phyloP scores from a whole-genome alignment of 1,140 invertebrate genomes.

The Anoplophora glabripennis region DNA sequence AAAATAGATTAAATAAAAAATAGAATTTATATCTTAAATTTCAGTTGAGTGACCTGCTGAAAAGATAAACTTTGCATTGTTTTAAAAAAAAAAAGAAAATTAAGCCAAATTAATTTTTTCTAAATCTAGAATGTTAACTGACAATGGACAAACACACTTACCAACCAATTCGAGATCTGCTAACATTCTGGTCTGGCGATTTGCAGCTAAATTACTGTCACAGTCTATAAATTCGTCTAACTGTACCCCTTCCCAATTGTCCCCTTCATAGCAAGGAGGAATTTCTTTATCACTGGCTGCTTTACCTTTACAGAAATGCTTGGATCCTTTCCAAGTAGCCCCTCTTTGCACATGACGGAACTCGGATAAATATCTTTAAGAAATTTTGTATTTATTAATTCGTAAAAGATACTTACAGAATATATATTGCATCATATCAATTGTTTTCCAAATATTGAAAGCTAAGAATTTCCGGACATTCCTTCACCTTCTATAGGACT shows the following conservation, averaged over 20 bases:
- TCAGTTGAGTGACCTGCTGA: no score
- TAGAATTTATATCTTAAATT: no score
- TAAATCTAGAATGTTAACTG: no score
- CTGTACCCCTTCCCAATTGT: slow-evolving; percentile 63
- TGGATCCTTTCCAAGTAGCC: slow-evolving; percentile 92
- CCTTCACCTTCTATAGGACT: no score
- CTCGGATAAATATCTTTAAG: slow-evolving; percentile 44
- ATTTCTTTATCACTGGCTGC: slow-evolving; percentile 73
- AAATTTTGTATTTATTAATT: not conserved
- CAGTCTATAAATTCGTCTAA: slow-evolving; percentile 87
- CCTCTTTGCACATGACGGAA: slow-evolving; percentile 86
- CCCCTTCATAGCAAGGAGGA: slow-evolving; percentile 74
- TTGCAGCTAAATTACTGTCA: slow-evolving; percentile 88
- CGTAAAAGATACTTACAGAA: no score
- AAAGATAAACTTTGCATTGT: no score
- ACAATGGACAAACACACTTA: slow-evolving; percentile 3
- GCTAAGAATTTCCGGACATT: no score
- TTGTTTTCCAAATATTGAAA: no score
- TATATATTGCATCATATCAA: no score
- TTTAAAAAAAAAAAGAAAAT: no score
- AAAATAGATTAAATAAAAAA: no score
- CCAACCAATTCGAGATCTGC: slow-evolving; percentile 88
- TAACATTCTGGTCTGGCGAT: slow-evolving; percentile 96
- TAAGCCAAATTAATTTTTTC: no score
- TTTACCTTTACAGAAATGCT: slow-evolving; percentile 84